phyloP scores from a whole-genome alignment of 2,888 invertebrate genomes.

The Ecdyonurus torrentis region DNA sequence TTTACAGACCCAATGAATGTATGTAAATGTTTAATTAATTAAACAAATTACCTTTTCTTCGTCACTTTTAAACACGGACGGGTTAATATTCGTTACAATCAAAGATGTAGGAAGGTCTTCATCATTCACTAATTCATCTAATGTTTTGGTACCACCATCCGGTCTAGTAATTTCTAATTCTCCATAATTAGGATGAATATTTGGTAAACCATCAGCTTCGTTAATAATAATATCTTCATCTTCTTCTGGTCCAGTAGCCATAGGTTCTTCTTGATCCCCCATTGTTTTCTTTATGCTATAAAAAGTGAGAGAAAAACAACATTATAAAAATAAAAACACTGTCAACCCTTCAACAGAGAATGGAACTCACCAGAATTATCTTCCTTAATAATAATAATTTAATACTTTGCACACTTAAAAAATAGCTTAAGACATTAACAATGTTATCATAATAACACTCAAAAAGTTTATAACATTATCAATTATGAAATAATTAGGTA shows the following conservation, averaged over 20 bases:
- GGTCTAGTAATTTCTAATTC: slow-evolving; percentile 40
- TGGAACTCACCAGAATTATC: neutral
- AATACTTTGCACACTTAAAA: neutral
- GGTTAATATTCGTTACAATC: slow-evolving; percentile 77
- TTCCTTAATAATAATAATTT: neutral
- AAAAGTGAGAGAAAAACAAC: neutral
- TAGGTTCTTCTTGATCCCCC: neutral
- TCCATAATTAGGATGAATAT: slow-evolving; percentile 62
- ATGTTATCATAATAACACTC: neutral
- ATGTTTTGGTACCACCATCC: slow-evolving; percentile 22
- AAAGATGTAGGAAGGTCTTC: slow-evolving; percentile 70
- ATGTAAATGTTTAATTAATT: no score
- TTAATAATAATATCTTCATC: slow-evolving; percentile 55
- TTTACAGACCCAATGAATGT: no score
- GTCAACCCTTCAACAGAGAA: neutral
- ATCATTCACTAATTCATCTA: slow-evolving; percentile 51
- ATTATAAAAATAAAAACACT: neutral
- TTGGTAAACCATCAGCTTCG: slow-evolving; percentile 69
- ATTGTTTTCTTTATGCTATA: neutral
- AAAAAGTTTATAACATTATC: neutral
- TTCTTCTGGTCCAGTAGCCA: neutral
- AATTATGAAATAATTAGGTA: neutral
- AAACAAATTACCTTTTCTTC: slow-evolving; percentile 32
- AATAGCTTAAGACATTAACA: neutral
- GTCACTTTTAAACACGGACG: slow-evolving; percentile 49